A percentile compares a stretch with the other conserved stretches of the same genome.
phyloP scores from a whole-genome alignment of 1,140 invertebrate genomes.

The Penaeus indicus region DNA sequence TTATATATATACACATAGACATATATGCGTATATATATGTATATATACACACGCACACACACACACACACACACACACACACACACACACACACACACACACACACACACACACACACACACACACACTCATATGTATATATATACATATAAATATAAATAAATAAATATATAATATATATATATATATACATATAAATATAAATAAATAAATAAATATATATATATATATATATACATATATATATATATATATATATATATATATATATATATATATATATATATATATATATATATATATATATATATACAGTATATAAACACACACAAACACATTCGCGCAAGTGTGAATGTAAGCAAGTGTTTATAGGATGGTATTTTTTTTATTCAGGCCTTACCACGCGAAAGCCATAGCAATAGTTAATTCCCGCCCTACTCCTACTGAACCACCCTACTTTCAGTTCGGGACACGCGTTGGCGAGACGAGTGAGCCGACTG shows the following conservation, averaged over 20 bases:
- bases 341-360: neutral
- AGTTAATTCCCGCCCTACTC: no score
- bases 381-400: neutral
- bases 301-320: slow-evolving; percentile 3
- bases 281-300: slow-evolving; percentile 3
- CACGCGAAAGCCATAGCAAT: neutral
- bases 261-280: neutral
- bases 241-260: neutral
- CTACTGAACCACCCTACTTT: no score
- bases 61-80: no score
- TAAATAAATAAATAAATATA: neutral
- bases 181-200: slow-evolving; percentile 1
- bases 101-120: no score
- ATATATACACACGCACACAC: no score
- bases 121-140: no score
- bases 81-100: no score
- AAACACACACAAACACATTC: neutral
- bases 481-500: no score
- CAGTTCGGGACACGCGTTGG: no score
- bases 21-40: no score
- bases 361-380: neutral
- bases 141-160: no score
- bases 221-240: slow-evolving; percentile 14
- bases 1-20: slow-evolving; percentile 4
- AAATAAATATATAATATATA: no score